phyloP scores from a whole-genome alignment of 2,113 vertebrate genomes.

The Oxygymnocypris stewartii region DNA sequence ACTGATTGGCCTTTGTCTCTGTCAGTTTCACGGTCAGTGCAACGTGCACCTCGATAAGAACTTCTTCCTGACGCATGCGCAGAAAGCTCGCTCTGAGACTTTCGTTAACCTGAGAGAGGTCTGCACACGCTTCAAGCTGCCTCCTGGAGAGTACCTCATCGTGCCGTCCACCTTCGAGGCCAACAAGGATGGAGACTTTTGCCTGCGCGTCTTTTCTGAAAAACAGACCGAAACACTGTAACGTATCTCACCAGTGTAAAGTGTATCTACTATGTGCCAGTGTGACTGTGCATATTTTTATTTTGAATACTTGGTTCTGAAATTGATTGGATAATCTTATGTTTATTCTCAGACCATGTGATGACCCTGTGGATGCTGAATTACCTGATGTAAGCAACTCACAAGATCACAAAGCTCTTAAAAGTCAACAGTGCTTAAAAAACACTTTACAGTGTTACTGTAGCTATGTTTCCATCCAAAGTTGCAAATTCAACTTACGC shows the following conservation, averaged over 20 bases:
- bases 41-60: constrained; percentile 90
- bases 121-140: constrained; percentile 85
- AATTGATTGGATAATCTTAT: background rate
- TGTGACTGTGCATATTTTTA: background rate
- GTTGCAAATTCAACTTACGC: too few relatives aligned
- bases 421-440: too few relatives aligned
- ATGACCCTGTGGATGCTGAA: constrained; percentile 72
- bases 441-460: too few relatives aligned
- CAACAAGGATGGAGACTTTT: constrained; percentile 89
- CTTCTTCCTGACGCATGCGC: constrained; percentile 88
- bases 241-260: constrained; percentile 31
- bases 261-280: background rate
- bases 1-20: constrained; percentile 22
- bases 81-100: constrained; percentile 85
- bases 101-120: constrained; percentile 94
- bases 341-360: constrained; percentile 68
- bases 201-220: constrained; percentile 90
- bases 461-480: background rate
- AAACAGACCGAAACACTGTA: constrained; percentile 84
- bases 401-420: background rate
- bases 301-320: background rate
- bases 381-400: constrained; percentile 68
- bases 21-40: constrained; percentile 80
- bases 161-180: constrained; percentile 93
- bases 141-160: constrained; percentile 85